Evolutionary conservation across 2,113 vertebrate species (phyloP), one percentile per base, ranked within the genome.

Genomic region (Steatornis caripensis): DNA sequence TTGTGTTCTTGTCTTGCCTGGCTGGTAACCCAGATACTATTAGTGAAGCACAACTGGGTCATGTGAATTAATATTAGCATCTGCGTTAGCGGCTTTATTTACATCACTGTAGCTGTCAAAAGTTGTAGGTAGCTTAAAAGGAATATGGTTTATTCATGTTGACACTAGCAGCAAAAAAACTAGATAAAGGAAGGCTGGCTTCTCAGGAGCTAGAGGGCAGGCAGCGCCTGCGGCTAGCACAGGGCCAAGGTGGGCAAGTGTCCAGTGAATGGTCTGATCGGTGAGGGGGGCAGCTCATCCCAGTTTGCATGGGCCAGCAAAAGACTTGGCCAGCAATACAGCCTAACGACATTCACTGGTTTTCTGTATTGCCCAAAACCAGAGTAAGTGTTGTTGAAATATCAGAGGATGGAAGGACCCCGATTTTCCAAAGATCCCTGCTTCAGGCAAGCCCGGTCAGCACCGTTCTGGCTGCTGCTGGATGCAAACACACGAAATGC

Each of bases 31-130:
- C 84, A 96, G 93, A 93, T 97, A 92, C 64, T 96, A 81, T 92
- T 92, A 96, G 80, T 43, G 66, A 80, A 94, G 80, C 89, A 92
- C 95, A 96, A 95, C 81, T 96, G 96, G 95, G 96, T 95, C 89
- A 96, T 55, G 65, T 0, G 48, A 95, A 96, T 97, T 97, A 94
- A 91, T 95, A 87, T 94, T 86, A 96, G 82, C 85, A 94, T 95
- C 92, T 94, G 92, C 5, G 4, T 85, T 95, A 93, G 94, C 87
- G 95, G 74, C 91, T 96, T 96, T 97, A 95, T 97, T 98, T 97
- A 95, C 93, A 96, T 87, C 95, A 62, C 76, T 89, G 91, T 78
- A 81, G 89, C 89, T 95, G 96, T 95, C 96, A 97, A 21, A 89
- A 90, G 80, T 45, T 87, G 89, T 96, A 84, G 74, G 87, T 85